phyloP scores from a whole-genome alignment of 2,888 invertebrate genomes.

The Tortrix viridana region DNA sequence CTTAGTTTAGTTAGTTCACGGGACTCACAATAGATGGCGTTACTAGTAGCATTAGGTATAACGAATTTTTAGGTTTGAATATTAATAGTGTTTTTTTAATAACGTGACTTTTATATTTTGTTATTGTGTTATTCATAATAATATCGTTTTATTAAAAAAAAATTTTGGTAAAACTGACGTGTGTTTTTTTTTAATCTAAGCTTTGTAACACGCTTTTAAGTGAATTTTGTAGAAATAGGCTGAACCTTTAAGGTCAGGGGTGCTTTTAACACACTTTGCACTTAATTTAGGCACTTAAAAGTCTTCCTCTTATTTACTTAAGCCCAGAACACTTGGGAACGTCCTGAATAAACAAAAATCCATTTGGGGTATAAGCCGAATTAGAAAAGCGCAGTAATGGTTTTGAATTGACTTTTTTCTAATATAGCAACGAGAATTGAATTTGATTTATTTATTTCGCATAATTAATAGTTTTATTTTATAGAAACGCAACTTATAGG shows the following conservation, averaged over 20 bases:
- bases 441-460: background rate
- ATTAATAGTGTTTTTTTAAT: too few species aligned
- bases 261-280: conserved; percentile 18
- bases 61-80: too few species aligned
- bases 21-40: conserved; percentile 10
- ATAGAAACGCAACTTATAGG: too few species aligned
- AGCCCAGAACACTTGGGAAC: conserved; percentile 48
- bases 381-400: conserved; percentile 53
- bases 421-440: conserved; percentile 11
- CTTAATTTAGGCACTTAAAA: conserved; percentile 35
- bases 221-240: conserved; percentile 7
- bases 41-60: background rate
- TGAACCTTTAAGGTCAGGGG: conserved; percentile 13
- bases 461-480: background rate
- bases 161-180: too few species aligned
- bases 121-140: too few species aligned
- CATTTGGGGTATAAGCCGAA: conserved; percentile 63
- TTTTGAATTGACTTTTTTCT: conserved; percentile 46
- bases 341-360: conserved; percentile 61
- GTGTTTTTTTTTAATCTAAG: too few species aligned
- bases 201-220: too few species aligned
- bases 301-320: conserved; percentile 50
- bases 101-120: too few species aligned
- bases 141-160: too few species aligned
- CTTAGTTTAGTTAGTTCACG: background rate